Evolutionary conservation across 2,113 vertebrate species (phyloP), one percentile per base, ranked within the genome.

Genomic region (Rhineura floridana): DNA sequence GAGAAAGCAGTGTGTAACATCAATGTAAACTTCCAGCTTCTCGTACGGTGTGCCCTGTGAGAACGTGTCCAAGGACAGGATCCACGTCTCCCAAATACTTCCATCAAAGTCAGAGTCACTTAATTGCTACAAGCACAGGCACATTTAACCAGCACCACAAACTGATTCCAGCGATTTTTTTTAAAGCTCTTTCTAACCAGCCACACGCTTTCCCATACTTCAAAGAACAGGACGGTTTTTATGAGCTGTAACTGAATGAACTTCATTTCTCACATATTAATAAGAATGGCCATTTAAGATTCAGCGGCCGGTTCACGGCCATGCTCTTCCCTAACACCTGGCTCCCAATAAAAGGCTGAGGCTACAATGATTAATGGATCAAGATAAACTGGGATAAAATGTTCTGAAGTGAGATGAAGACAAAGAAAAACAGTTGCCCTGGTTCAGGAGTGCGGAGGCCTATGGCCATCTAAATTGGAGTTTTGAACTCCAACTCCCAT

Each of bases 91-190:
- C 25, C 21, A 6, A 75, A 91, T 89, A 52, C 17, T 50, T 79
- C 12, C 12, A 0, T 0, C 33, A 77, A 78, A 30, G 19, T 48
- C 48, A 30, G 63, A 69, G 87, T 90, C 77, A 88, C 85, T n/a
- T 52, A 87, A 84, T 89, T 92, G 83, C 0, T 33, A 72, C 30
- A 4, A 90, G 48, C 15, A 0, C 91, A 85, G 87, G 52, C 63
- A 33, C 0, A 36, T 93, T 85, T 48, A 62, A 80, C 89, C 93
- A 94, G 91, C 92, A 94, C 92, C 92, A 90, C 50, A 62, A 76
- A 42, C 21, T 67, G 81, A 87, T 84, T 90, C 67, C n/a, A 73
- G 17, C 15, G 0, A 11, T 85, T 90, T 59, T 30, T 52, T 76
- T 0, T 0, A 55, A n/a, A 46, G 42, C 59, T 82, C n/a, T 67